These are phyloP conservation scores for Chalcis sispes DNA, from an alignment of 2,888 invertebrate species.

Conservation along the genomic window DNA sequence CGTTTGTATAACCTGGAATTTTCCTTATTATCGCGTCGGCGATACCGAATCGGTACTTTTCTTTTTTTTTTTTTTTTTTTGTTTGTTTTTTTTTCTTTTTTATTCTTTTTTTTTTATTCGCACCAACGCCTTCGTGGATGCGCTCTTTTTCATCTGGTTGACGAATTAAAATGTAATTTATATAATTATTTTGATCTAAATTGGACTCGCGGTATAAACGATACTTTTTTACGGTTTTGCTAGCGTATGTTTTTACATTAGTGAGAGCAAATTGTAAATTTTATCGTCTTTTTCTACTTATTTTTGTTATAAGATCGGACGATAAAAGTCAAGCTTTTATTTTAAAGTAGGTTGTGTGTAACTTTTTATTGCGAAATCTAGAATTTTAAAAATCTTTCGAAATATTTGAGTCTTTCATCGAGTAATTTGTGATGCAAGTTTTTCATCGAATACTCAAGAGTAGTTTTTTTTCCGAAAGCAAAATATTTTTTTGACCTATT, in stretches of 20 bases:
- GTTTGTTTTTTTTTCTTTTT: not conserved
- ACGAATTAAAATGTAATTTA: slow-evolving; percentile 18
- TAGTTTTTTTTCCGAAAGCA: too few species aligned
- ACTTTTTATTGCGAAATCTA: too few species aligned
- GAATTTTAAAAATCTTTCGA: too few species aligned
- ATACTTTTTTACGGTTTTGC: not conserved
- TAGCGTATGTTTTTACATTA: not conserved
- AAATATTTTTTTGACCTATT: too few species aligned
- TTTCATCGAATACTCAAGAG: too few species aligned
- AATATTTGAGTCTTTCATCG: too few species aligned
- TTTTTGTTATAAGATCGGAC: too few species aligned
- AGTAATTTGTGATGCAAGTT: too few species aligned
- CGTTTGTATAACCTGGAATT: slow-evolving; percentile 26
- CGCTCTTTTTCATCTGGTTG: not conserved
- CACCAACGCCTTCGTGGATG: not conserved
- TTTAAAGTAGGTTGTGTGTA: too few species aligned
- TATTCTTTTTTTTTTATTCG: not conserved
- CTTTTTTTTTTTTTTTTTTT: not conserved
- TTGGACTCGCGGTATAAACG: not conserved
- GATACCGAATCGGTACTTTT: not conserved
- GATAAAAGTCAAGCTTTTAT: too few species aligned
- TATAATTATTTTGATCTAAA: slow-evolving; percentile 1
- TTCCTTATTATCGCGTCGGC: slow-evolving; percentile 30
- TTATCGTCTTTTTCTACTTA: not conserved
- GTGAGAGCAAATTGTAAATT: not conserved